These are phyloP conservation scores for Ormyrus nitidulus DNA, from an alignment of 2,888 invertebrate species.

Conservation along the genomic window DNA sequence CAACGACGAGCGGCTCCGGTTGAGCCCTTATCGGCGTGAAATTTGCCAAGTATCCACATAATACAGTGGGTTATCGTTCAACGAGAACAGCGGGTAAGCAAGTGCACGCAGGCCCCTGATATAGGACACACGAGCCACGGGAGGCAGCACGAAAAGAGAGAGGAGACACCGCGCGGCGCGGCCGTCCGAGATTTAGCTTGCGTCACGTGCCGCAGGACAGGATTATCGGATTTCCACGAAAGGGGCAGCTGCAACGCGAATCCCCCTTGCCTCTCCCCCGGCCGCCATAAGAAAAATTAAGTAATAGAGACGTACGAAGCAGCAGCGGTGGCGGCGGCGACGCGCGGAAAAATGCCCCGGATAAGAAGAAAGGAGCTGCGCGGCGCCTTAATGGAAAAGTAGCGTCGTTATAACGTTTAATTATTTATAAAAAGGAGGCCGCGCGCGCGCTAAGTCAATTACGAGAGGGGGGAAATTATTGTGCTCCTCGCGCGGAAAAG, in stretches of 20 bases:
- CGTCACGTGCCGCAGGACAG: constrained; percentile 43
- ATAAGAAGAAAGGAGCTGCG: not conserved
- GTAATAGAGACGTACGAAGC: constrained; percentile 12
- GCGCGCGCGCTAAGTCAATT: constrained; percentile 30
- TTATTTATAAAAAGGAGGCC: constrained; percentile 17
- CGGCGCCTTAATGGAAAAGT: constrained; percentile 21
- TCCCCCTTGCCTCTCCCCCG: constrained; percentile 10
- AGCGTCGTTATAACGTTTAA: constrained; percentile 42
- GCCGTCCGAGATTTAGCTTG: constrained; percentile 45
- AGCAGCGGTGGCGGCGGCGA: not conserved
- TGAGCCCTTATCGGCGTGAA: no score
- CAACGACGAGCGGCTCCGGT: no score
- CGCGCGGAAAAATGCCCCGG: not conserved
- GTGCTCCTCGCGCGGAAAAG: not conserved
- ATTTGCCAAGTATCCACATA: not conserved
- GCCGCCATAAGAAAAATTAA: constrained; percentile 47
- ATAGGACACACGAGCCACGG: not conserved
- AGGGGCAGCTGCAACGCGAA: not conserved
- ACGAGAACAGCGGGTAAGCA: not conserved
- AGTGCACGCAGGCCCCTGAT: not conserved
- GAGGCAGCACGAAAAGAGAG: not conserved
- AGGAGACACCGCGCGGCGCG: no score
- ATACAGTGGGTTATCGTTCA: not conserved
- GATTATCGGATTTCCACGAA: constrained; percentile 53
- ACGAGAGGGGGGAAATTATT: not conserved